A percentile compares a stretch with the other conserved stretches of the same genome.
Conservation (phyloP, 1,140 invertebrate species). For the Lordiphosa mommai region DNA sequence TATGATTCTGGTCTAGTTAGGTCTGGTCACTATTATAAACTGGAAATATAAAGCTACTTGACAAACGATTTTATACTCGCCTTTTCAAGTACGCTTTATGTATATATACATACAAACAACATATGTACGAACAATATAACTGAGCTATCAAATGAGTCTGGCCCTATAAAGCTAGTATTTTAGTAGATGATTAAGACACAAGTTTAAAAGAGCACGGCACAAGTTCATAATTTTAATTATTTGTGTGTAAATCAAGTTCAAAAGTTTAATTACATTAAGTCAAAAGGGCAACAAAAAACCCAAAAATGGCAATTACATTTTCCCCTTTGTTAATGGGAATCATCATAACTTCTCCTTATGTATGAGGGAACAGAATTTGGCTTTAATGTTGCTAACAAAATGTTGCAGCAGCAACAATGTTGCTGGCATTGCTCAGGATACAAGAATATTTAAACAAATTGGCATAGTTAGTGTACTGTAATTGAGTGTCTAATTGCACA, state of each 20-base stretch:
- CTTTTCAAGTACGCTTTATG: constrained; percentile 24
- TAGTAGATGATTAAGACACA: constrained; percentile 43
- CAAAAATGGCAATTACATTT: not conserved
- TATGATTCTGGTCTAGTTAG: constrained; percentile 27
- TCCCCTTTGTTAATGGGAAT: too few relatives aligned
- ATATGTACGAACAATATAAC: too few relatives aligned
- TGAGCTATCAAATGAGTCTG: constrained; percentile 20
- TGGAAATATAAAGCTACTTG: constrained; percentile 62
- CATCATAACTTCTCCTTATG: too few relatives aligned
- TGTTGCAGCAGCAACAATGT: too few relatives aligned
- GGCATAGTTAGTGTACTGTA: too few relatives aligned
- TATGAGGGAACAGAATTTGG: too few relatives aligned
- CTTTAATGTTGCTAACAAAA: too few relatives aligned
- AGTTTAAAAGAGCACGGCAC: constrained; percentile 28
- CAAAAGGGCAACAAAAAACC: not conserved
- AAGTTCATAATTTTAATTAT: constrained; percentile 6
- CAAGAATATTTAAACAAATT: too few relatives aligned
- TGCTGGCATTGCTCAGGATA: too few relatives aligned
- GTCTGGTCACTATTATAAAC: constrained; percentile 32
- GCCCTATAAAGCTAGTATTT: constrained; percentile 31
- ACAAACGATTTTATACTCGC: constrained; percentile 58
- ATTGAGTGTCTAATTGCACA: too few relatives aligned
- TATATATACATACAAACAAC: constrained; percentile 10
- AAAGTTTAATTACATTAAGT: constrained; percentile 1
- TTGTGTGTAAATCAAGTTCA: constrained; percentile 21